Evolutionary conservation across 2,888 invertebrate genomes (phyloP).

Genomic region (Tenodera sinensis): DNA sequence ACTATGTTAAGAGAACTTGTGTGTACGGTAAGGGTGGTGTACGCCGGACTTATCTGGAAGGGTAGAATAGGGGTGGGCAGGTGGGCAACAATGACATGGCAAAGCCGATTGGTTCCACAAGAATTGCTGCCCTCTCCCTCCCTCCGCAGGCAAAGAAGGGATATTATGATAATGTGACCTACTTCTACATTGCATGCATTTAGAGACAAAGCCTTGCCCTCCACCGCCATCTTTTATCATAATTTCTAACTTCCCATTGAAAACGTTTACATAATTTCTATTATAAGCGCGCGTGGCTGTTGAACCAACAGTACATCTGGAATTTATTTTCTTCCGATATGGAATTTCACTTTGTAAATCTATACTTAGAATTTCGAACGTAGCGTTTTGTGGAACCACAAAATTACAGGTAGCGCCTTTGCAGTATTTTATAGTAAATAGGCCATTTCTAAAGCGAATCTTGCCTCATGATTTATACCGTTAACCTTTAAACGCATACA

Average conservation of each 20-base stretch:
- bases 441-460: no score
- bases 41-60: not conserved
- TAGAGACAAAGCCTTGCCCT: not conserved
- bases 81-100: slow-evolving; percentile 22
- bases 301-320: not conserved
- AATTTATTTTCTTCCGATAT: not conserved
- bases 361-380: not conserved
- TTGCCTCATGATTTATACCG: not conserved
- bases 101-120: slow-evolving; percentile 17
- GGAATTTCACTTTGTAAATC: not conserved
- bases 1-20: not conserved
- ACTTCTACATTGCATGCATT: slow-evolving; percentile 20
- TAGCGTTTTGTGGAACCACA: no score
- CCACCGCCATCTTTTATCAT: not conserved
- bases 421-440: not conserved
- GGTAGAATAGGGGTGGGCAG: not conserved
- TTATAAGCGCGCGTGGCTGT: not conserved
- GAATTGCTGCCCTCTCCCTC: not conserved
- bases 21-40: not conserved
- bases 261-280: not conserved
- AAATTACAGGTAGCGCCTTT: not conserved
- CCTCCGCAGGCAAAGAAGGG: not conserved
- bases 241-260: not conserved
- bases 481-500: no score
- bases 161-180: slow-evolving; percentile 31